These are phyloP conservation scores for Phalacrocorax pelagicus DNA, from an alignment of 2,113 vertebrate species.

Conservation along the genomic window DNA sequence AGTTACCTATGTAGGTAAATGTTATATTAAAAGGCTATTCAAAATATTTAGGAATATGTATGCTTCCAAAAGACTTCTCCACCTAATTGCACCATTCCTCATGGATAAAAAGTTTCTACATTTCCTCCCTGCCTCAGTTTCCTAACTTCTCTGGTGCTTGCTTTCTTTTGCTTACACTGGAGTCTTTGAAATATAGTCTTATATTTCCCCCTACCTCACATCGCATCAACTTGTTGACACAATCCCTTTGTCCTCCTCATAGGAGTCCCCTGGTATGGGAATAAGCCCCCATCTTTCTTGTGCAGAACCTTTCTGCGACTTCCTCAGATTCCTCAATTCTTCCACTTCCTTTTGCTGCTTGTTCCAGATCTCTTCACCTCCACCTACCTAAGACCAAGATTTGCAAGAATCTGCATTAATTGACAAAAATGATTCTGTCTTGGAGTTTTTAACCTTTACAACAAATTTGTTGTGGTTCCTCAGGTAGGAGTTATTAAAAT, in stretches of 20 bases:
- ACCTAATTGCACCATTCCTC: neutral
- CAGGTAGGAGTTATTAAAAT: neutral
- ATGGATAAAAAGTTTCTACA: neutral
- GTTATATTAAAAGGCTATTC: neutral
- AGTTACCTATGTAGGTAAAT: neutral
- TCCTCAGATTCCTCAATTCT: neutral
- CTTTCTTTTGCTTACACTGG: neutral
- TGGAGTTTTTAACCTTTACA: neutral
- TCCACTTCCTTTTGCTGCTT: neutral
- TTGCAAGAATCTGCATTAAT: neutral
- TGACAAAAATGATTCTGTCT: neutral
- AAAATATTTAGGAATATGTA: neutral
- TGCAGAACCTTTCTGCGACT: neutral
- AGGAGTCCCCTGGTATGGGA: neutral
- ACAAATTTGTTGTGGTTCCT: neutral
- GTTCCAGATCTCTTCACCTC: neutral
- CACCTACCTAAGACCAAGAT: neutral
- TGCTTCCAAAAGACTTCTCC: neutral
- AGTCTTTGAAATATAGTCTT: neutral
- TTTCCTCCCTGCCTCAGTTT: neutral
- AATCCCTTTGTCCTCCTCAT: neutral
- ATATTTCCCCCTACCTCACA: neutral
- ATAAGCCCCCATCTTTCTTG: neutral
- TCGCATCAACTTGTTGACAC: fast-evolving
- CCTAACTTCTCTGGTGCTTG: neutral